Conservation (phyloP, 2,888 invertebrate genomes). For the Pollenia griseotomentosa region DNA sequence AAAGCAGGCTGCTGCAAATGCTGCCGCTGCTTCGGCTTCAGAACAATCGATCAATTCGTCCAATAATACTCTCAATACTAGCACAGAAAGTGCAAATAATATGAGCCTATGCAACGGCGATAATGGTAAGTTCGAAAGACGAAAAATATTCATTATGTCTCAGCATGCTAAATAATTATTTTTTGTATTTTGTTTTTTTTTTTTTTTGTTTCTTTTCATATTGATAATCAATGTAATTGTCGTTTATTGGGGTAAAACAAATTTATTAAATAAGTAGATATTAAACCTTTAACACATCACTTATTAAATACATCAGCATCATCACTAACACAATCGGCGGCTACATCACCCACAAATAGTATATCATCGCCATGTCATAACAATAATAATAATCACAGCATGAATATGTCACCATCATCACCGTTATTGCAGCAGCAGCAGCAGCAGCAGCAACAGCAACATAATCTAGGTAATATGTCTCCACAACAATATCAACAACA, state of each 20-base stretch:
- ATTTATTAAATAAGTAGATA: conserved; percentile 53
- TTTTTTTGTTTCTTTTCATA: conserved; percentile 64
- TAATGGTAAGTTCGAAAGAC: conserved; percentile 45
- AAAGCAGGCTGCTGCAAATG: conserved; percentile 68
- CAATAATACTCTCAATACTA: conserved; percentile 62
- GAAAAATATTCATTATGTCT: conserved; percentile 1
- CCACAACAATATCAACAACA: conserved; percentile 75
- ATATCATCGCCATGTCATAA: conserved; percentile 72
- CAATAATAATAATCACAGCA: conserved; percentile 64
- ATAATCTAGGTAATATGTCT: conserved; percentile 68
- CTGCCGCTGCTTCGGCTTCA: conserved; percentile 63
- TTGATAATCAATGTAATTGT: conserved; percentile 33
- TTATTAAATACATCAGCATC: conserved; percentile 69
- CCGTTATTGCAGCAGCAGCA: conserved; percentile 73
- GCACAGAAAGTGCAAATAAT: conserved; percentile 53
- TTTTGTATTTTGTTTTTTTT: conserved; percentile 40
- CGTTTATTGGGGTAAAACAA: conserved; percentile 6
- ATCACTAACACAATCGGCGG: conserved; percentile 73
- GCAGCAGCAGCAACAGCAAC: conserved; percentile 72
- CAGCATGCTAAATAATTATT: conserved; percentile 64
- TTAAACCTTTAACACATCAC: conserved; percentile 72
- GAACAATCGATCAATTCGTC: conserved; percentile 59
- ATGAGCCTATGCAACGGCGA: conserved; percentile 56
- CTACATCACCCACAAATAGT: conserved; percentile 74
- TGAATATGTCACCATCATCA: conserved; percentile 73